Percentiles rank a stretch among this genome's conserved stretches.
phyloP scores from a whole-genome alignment of 2,797 vertebrate species.

The Onychomys torridus region DNA sequence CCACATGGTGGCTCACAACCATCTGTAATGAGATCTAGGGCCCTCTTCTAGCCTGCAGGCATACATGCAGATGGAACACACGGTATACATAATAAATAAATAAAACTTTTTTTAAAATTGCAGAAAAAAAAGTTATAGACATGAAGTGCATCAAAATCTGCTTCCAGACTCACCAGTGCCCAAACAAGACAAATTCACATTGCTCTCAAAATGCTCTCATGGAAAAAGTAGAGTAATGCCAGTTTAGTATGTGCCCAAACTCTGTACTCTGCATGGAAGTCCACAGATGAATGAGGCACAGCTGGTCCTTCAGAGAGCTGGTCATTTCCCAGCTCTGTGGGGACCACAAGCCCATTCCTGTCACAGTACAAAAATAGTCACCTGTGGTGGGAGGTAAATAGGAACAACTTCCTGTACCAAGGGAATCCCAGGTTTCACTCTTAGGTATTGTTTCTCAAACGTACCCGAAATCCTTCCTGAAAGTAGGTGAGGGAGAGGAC shows the following conservation, averaged over 20 bases:
- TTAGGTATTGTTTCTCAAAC: neutral
- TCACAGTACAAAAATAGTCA: neutral
- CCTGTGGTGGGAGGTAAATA: neutral
- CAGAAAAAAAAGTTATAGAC: too few species aligned
- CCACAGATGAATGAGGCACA: neutral
- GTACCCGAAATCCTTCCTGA: neutral
- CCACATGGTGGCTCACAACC: too few species aligned
- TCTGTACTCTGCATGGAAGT: neutral
- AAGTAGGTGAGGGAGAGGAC: neutral
- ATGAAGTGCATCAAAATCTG: neutral
- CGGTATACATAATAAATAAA: too few species aligned
- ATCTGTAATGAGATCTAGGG: too few species aligned
- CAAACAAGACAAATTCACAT: neutral
- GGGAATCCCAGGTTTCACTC: neutral
- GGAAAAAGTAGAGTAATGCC: neutral
- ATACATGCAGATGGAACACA: too few species aligned
- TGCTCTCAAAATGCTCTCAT: neutral
- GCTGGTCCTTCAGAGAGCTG: neutral
- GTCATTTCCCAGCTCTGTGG: neutral
- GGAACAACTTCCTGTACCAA: neutral
- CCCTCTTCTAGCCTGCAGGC: too few species aligned
- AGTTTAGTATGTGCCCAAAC: neutral
- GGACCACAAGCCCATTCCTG: neutral
- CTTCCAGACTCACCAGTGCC: neutral
- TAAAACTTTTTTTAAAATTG: too few species aligned